Conservation (phyloP, 2,113 vertebrate species). For the Nothocercus julius region DNA sequence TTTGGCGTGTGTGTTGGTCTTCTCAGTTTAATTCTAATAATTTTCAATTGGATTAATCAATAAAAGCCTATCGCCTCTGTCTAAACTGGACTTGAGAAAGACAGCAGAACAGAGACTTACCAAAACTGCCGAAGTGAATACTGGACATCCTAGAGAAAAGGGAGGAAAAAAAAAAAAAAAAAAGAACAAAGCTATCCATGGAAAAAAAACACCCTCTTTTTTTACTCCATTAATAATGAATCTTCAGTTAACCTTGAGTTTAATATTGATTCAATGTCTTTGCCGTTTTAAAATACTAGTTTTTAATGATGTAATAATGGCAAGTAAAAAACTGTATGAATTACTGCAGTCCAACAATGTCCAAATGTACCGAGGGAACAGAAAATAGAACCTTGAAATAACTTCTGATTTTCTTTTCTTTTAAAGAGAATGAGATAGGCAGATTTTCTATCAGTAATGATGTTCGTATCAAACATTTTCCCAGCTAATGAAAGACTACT, state of each 20-base stretch:
- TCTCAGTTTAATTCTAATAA: slow-evolving; percentile 85
- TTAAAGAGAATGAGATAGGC: not conserved
- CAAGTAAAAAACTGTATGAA: not conserved
- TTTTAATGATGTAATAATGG: not conserved
- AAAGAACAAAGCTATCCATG: not conserved
- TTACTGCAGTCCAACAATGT: not conserved
- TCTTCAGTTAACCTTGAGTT: not conserved
- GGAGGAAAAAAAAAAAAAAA: not conserved
- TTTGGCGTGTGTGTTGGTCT: slow-evolving; percentile 87
- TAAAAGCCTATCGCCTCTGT: not conserved
- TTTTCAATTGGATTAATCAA: slow-evolving; percentile 81
- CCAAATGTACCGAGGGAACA: not conserved
- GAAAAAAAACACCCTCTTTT: not conserved
- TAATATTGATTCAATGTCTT: not conserved
- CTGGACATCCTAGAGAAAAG: not conserved
- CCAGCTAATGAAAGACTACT: not conserved
- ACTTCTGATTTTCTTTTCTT: not conserved
- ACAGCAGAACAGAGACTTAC: not conserved
- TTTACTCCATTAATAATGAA: not conserved
- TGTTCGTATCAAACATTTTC: not conserved
- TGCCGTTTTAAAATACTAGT: not conserved
- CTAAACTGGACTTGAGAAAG: not conserved
- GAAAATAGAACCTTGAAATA: not conserved
- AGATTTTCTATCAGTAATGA: not conserved
- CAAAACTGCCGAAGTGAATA: not conserved